Evolutionary conservation across 2,113 vertebrate genomes (phyloP).

Genomic region (Paracanthobrama guichenoti): DNA sequence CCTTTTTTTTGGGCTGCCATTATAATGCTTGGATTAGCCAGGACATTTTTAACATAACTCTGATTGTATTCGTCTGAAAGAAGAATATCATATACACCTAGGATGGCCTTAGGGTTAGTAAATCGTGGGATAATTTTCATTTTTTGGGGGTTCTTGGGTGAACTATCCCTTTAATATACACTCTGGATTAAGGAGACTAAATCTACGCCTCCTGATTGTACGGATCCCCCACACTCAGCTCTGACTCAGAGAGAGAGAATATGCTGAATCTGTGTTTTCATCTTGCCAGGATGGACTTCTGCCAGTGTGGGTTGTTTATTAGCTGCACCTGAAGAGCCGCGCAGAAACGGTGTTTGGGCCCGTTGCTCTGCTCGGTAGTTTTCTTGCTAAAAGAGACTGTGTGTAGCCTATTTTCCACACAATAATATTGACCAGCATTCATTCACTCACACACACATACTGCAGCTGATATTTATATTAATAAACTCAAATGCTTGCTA

Average conservation of each 20-base stretch:
- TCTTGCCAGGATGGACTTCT: background rate
- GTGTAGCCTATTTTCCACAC: background rate
- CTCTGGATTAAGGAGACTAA: background rate
- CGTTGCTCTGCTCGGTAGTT: background rate
- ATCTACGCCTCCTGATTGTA: background rate
- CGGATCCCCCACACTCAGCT: background rate
- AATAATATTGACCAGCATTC: background rate
- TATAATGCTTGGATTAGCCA: no score
- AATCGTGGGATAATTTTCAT: no score
- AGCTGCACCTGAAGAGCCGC: slow-evolving; percentile 5
- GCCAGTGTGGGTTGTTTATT: slow-evolving; percentile 18
- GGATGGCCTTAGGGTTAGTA: no score
- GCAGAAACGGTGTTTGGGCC: background rate
- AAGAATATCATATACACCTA: no score
- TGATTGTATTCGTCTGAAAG: no score
- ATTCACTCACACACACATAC: background rate
- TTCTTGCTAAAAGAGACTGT: background rate
- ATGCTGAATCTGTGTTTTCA: slow-evolving; percentile 4
- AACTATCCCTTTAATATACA: background rate
- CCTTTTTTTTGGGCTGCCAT: no score
- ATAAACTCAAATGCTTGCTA: background rate
- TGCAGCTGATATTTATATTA: background rate
- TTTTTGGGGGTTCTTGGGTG: no score
- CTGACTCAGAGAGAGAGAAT: background rate
- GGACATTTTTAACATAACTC: no score